Conservation (phyloP, 2,888 invertebrate species). For the Phengaris arion region DNA sequence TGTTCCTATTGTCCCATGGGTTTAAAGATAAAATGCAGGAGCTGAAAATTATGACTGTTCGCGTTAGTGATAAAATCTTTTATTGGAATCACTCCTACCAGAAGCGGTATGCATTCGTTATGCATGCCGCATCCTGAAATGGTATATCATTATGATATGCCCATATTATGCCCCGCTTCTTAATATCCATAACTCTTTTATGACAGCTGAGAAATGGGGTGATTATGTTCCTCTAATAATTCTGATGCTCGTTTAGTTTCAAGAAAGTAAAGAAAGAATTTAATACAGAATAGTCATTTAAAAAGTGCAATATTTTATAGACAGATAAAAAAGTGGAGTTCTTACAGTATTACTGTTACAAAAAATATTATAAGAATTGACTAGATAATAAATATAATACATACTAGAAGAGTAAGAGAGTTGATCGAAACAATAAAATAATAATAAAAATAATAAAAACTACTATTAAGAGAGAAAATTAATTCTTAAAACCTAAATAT, state of each 20-base stretch:
- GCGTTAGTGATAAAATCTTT: slow-evolving; percentile 10
- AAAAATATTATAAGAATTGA: no score
- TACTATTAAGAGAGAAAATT: no score
- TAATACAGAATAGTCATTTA: not conserved
- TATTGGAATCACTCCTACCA: slow-evolving; percentile 5
- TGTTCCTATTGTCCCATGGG: not conserved
- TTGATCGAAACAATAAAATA: no score
- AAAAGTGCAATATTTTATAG: no score
- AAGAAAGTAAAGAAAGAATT: not conserved
- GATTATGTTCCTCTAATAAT: slow-evolving; percentile 16
- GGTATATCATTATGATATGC: slow-evolving; percentile 18
- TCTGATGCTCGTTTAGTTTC: not conserved
- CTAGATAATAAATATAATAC: no score
- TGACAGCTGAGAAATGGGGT: slow-evolving; percentile 16
- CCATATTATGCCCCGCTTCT: not conserved
- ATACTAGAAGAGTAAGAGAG: no score
- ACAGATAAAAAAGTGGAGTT: no score
- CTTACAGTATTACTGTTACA: no score
- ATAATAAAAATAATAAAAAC: no score
- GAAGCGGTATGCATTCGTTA: not conserved
- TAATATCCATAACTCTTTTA: slow-evolving; percentile 26
- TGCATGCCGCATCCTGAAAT: slow-evolving; percentile 11
- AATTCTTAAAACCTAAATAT: no score
- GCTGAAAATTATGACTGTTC: not conserved
- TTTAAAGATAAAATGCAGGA: not conserved